phyloP scores from a whole-genome alignment of 2,797 vertebrate genomes.

The Semaprochilodus insignis region DNA sequence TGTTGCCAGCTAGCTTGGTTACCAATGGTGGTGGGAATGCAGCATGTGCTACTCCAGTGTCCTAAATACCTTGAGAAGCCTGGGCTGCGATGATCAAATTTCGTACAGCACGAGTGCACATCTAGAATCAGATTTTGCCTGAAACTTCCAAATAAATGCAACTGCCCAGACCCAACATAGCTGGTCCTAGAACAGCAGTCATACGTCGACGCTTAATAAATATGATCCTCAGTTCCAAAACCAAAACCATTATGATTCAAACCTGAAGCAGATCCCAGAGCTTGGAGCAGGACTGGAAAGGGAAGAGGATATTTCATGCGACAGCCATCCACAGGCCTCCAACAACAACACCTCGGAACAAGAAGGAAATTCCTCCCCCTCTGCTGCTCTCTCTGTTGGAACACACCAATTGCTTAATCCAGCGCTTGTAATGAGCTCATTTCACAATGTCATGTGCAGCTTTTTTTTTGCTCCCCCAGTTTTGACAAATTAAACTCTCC shows the following conservation, averaged over 20 bases:
- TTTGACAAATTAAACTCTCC: slow-evolving; percentile 73
- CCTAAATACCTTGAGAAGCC: slow-evolving; percentile 60
- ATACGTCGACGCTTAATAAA: background rate
- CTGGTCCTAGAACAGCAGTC: slow-evolving; percentile 4
- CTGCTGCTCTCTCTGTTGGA: slow-evolving; percentile 75
- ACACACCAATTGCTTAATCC: slow-evolving; percentile 79
- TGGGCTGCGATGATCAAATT: slow-evolving; percentile 10
- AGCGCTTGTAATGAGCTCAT: slow-evolving; percentile 82
- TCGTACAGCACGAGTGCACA: background rate
- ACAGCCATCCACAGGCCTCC: slow-evolving; percentile 75
- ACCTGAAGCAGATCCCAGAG: slow-evolving; percentile 70
- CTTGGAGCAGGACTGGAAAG: slow-evolving; percentile 70
- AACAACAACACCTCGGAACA: slow-evolving; percentile 87
- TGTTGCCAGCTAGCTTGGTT: background rate
- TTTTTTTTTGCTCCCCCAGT: slow-evolving; percentile 55
- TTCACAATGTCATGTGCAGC: slow-evolving; percentile 78
- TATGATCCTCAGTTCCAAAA: slow-evolving; percentile 62
- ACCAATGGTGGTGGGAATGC: background rate
- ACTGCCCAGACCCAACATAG: background rate
- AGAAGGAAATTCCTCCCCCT: slow-evolving; percentile 85
- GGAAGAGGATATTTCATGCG: slow-evolving; percentile 76
- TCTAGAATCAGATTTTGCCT: slow-evolving; percentile 1
- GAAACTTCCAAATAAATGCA: background rate
- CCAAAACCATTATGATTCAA: slow-evolving; percentile 64
- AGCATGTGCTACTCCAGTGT: slow-evolving; percentile 53